Conservation (phyloP, 2,797 vertebrate genomes). For the Philypnodon macrostomus region DNA sequence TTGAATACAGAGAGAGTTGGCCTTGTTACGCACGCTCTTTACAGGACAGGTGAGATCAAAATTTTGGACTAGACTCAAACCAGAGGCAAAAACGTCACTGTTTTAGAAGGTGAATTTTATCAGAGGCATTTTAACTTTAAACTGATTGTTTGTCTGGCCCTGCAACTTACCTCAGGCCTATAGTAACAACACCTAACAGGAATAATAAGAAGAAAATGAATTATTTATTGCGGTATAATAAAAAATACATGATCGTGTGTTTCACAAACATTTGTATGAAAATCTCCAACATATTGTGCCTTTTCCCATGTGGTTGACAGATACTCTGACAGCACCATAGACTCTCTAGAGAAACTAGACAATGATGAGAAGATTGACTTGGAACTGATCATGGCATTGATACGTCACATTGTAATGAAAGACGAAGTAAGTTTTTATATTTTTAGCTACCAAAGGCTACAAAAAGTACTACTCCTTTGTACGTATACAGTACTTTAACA, state of each 20-base stretch:
- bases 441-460: too few relatives aligned
- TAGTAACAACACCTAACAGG: too few relatives aligned
- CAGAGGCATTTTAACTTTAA: too few relatives aligned
- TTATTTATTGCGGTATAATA: too few relatives aligned
- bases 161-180: too few relatives aligned
- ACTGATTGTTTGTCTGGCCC: too few relatives aligned
- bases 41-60: conserved; percentile 79
- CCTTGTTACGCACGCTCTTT: conserved; percentile 82
- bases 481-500: too few relatives aligned
- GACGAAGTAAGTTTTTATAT: conserved; percentile 65
- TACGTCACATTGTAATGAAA: conserved; percentile 79
- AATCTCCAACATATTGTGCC: too few relatives aligned
- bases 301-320: conserved; percentile 63
- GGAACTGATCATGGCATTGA: conserved; percentile 87
- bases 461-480: too few relatives aligned
- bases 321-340: conserved; percentile 86
- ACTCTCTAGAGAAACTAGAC: conserved; percentile 85
- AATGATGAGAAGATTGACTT: conserved; percentile 92
- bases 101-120: too few relatives aligned
- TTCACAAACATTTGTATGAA: background rate
- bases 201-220: too few relatives aligned
- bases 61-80: conserved; percentile 20
- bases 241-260: background rate
- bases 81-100: too few relatives aligned
- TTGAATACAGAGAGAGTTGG: conserved; percentile 88